Base-by-base conservation (phyloP, 2,113 vertebrate genomes). In the Callaeas wilsoni region DNA sequence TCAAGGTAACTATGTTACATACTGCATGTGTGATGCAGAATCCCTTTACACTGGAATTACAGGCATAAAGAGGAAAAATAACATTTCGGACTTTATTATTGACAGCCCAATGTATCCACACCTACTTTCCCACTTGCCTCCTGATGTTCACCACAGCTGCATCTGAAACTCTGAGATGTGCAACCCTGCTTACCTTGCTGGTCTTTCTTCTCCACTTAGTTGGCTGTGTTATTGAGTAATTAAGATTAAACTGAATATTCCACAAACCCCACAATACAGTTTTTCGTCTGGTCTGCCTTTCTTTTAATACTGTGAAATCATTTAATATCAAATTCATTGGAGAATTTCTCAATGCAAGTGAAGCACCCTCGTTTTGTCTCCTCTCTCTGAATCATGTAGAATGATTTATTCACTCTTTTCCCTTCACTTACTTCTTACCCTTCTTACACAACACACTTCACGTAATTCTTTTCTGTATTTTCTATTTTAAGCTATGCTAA, bases 401-500 rank as follows among this genome's bases (percentile, higher is more conserved):
- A 69, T 18, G 5, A 89, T 82, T 90, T 81, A 73, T 65, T 82
- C 65, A 59, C 44, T 92, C 52, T 56, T 83, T 50, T 67, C 49
- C 63, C 39, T 88, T 84, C 75, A 33, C 57, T 76, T 33, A 52
- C 17, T 68, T 65, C 49, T 91, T 41, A 37, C 33, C 46, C 26
- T 87, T 65, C 49, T 93, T 49, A n/a, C 30, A 50, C 4, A 4
- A 93, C 81, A 73, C 30, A 30, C 71, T 84, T 80, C 63, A 55
- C 0, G 0, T 14, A 81, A 71, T 64, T 92, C 35, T 81, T 78
- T 53, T 81, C 83, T 23, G 9, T 32, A n/a, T 53, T 81, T 90
- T 89, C 93, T 95, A 95, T 96, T 96, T 96, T 95, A 89, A 84
- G 80, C 47, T 64, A 75, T 84, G 92, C 41, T 95, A 95, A 94